Percentiles rank a stretch among this genome's conserved stretches.
These are phyloP conservation scores for Rugalucina vietnamica DNA, from an alignment of 2,888 invertebrate species.

Conservation along the genomic window DNA sequence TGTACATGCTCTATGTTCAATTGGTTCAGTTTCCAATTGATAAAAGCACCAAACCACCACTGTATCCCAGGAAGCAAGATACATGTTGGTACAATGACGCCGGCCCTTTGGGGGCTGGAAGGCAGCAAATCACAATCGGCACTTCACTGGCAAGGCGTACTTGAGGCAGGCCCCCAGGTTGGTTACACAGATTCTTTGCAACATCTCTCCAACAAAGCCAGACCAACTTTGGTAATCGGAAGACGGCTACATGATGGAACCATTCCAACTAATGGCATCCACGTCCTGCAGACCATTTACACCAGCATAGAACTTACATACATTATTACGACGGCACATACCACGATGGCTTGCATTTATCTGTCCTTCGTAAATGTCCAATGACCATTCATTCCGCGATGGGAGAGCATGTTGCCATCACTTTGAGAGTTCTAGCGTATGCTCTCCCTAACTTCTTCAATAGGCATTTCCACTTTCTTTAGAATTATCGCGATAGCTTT, in stretches of 20 bases:
- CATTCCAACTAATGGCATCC: neutral
- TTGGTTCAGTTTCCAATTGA: neutral
- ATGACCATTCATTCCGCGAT: neutral
- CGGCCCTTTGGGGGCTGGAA: neutral
- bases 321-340: too few species aligned
- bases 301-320: too few species aligned
- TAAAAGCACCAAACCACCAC: neutral
- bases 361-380: too few species aligned
- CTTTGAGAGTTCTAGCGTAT: slow-evolving; percentile 44
- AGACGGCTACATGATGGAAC: neutral
- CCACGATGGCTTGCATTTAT: neutral
- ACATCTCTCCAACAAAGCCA: too few species aligned
- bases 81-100: neutral
- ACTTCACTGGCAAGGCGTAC: neutral
- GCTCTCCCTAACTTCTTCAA: slow-evolving; percentile 8
- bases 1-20: too few species aligned
- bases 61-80: neutral
- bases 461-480: neutral
- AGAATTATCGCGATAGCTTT: neutral
- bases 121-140: slow-evolving; percentile 5
- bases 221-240: too few species aligned
- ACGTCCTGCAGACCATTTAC: too few species aligned
- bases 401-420: slow-evolving; percentile 33
- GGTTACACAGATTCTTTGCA: too few species aligned
- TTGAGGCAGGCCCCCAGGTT: slow-evolving; percentile 13